Evolutionary conservation across 2,888 invertebrate species (phyloP).

Genomic region (Melieria omissa): DNA sequence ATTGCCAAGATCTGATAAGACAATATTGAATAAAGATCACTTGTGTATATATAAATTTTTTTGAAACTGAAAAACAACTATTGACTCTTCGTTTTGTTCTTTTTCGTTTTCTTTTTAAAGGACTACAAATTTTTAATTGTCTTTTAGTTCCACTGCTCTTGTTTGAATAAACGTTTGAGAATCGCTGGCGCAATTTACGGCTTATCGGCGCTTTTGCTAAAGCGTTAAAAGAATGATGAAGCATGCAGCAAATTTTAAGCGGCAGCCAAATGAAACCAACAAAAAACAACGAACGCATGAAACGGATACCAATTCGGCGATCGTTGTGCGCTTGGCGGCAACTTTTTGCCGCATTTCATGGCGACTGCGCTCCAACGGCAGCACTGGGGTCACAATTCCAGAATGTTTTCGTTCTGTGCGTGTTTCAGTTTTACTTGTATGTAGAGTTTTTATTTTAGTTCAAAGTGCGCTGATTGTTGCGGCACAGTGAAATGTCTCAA

Average conservation of each 20-base stretch:
- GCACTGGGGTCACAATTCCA: background rate
- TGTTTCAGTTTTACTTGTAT: too few relatives aligned
- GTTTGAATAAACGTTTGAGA: too few relatives aligned
- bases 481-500: slow-evolving; percentile 34
- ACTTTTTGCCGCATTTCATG: background rate
- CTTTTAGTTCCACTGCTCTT: too few relatives aligned
- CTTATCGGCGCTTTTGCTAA: slow-evolving; percentile 42
- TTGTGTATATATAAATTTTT: too few relatives aligned
- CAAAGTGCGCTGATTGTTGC: slow-evolving; percentile 29
- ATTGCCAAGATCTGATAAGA: too few relatives aligned
- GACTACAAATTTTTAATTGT: too few relatives aligned
- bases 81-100: too few relatives aligned
- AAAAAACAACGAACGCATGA: background rate
- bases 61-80: too few relatives aligned
- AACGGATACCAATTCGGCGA: background rate
- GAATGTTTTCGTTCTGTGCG: too few relatives aligned
- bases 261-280: slow-evolving; percentile 43
- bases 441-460: background rate
- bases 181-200: slow-evolving; percentile 40
- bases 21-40: too few relatives aligned
- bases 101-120: too few relatives aligned
- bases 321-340: background rate
- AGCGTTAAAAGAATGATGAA: slow-evolving; percentile 49
- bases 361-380: background rate
- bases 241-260: slow-evolving; percentile 46